A percentile compares a stretch with the other conserved stretches of the same genome.
Evolutionary conservation across 2,888 invertebrate genomes (phyloP).

Genomic region (Scaeva pyrastri): DNA sequence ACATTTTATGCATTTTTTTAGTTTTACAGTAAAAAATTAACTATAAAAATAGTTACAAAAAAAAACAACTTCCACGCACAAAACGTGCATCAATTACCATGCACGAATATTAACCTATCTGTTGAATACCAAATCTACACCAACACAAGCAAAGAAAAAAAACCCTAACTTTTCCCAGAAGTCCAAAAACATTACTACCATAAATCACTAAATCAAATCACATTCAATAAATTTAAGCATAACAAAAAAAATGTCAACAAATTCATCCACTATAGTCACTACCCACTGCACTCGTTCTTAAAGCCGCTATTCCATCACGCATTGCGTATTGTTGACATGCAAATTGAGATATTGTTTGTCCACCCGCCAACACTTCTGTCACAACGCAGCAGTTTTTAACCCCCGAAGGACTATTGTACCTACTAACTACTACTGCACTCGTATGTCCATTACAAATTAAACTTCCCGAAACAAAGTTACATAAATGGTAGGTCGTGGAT

Average conservation of each 20-base stretch:
- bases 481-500: too few species aligned
- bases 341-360: conserved; percentile 71
- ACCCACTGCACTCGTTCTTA: neutral
- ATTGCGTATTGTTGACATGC: conserved; percentile 54
- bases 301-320: neutral
- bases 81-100: neutral
- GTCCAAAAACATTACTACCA: conserved; percentile 1
- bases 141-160: neutral
- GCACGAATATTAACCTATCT: conserved; percentile 14
- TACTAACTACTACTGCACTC: conserved; percentile 27
- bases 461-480: conserved; percentile 44
- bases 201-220: conserved; percentile 46
- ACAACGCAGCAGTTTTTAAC: conserved; percentile 32
- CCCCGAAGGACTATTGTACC: conserved; percentile 39
- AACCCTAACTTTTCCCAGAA: neutral
- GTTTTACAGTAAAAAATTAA: too few species aligned
- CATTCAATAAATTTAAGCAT: conserved; percentile 29
- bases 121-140: conserved; percentile 55
- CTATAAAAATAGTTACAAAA: too few species aligned
- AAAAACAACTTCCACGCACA: too few species aligned
- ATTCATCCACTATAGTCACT: conserved; percentile 18
- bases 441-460: conserved; percentile 50
- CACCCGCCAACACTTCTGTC: conserved; percentile 13
- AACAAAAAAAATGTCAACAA: conserved; percentile 37
- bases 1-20: too few species aligned